Base-by-base conservation (phyloP, 2,797 vertebrate species). In the Pygocentrus nattereri region DNA sequence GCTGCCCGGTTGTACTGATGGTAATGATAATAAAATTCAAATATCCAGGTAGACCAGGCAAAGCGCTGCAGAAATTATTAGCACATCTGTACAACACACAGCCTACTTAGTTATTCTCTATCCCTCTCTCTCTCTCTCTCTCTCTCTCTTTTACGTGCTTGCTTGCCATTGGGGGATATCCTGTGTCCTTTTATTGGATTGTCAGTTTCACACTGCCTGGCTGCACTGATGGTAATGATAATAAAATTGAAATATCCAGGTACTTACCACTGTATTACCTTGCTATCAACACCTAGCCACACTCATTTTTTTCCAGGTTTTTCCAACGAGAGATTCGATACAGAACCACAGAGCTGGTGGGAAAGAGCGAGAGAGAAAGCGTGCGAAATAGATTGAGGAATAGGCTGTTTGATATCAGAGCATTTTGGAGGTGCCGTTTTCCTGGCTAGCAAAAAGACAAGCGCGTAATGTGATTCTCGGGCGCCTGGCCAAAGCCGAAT, bases 1-100 rank as follows among this genome's bases (percentile, higher is more conserved):
- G 82, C 90, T 87, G 90, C 83, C 89, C 88, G 85, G 88, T 87
- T 89, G 86, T 88, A 88, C 90, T 91, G 88, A 91, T 88, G 90
- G 91, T 91, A 93, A 94, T 93, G 90, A 93, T 93, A 91, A 93
- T 94, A 93, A 92, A 93, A 93, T 92, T 93, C 91, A 92, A 95
- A 95, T 93, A 94, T 92, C 92, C 90, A 79, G 86, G 90, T 93
- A 92, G 25, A 15, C 58, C 11, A 59, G 23, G 58, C 58, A 59
- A 58, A 25, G 58, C 30, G 13, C 77, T 79, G 79, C 76, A 83
- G 81, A 85, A 83, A 85, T 87, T 79, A 88, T 86, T 81, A 88
- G 75, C 82, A 79, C 87, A 85, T 84, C 73, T 81, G 83, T 87
- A 81, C 83, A 79, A 87, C 77, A 84, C 87, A 87, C 86, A 75